These are phyloP conservation scores for Ennomos quercinarius DNA, from an alignment of 2,888 invertebrate genomes.

Conservation along the genomic window DNA sequence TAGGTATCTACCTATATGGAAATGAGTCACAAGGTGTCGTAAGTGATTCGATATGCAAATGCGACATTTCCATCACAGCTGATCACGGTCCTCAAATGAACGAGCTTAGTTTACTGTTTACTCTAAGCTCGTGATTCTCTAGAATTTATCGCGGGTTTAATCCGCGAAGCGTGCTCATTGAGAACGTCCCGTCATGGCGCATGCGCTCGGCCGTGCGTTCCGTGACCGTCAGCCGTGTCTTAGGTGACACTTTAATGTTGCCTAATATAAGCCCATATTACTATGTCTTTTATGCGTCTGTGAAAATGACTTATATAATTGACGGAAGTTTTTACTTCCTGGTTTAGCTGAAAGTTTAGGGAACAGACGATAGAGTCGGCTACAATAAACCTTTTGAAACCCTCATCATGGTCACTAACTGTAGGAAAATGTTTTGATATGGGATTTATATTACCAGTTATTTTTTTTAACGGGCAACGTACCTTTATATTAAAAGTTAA, in stretches of 20 bases:
- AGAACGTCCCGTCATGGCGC: slow-evolving; percentile 42
- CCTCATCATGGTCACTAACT: too few species aligned
- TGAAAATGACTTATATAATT: slow-evolving; percentile 41
- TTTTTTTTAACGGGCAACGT: too few species aligned
- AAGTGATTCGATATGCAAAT: neutral
- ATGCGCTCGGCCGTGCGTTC: slow-evolving; percentile 53
- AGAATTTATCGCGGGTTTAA: slow-evolving; percentile 21
- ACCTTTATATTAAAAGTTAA: too few species aligned
- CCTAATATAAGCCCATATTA: slow-evolving; percentile 37
- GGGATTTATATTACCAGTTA: too few species aligned
- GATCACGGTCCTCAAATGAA: slow-evolving; percentile 18
- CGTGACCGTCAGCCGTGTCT: slow-evolving; percentile 49
- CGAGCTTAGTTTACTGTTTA: slow-evolving; percentile 9
- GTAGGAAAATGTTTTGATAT: too few species aligned
- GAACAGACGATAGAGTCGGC: slow-evolving; percentile 15
- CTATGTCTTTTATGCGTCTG: slow-evolving; percentile 41
- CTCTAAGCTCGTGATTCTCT: slow-evolving; percentile 18
- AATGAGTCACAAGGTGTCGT: too few species aligned
- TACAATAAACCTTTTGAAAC: too few species aligned
- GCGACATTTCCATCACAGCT: slow-evolving; percentile 12
- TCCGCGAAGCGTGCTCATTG: slow-evolving; percentile 13
- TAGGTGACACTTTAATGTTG: slow-evolving; percentile 42
- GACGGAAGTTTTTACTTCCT: slow-evolving; percentile 38
- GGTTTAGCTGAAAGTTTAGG: slow-evolving; percentile 21
- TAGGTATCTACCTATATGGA: too few species aligned